Conservation (phyloP, 2,113 vertebrate species). For the Cyprinodon tularosa region DNA sequence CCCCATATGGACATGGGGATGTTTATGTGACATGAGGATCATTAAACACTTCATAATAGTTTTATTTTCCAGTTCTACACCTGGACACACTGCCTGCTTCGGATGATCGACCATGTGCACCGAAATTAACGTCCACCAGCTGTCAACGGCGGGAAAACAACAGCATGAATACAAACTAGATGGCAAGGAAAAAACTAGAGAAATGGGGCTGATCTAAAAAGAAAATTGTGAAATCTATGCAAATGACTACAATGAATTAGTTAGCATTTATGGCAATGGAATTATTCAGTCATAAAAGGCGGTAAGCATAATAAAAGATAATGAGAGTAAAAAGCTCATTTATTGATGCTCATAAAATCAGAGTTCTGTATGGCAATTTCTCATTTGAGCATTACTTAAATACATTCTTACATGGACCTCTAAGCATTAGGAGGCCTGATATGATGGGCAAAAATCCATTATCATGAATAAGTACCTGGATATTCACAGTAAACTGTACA, state of each 20-base stretch:
- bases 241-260: background rate
- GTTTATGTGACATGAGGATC: constrained; percentile 37
- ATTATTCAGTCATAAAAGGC: background rate
- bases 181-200: background rate
- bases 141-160: constrained; percentile 64
- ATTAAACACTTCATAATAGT: constrained; percentile 41
- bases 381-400: background rate
- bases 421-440: background rate
- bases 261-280: background rate
- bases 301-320: background rate
- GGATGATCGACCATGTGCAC: constrained; percentile 69
- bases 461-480: background rate
- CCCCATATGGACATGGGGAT: constrained; percentile 21
- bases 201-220: constrained; percentile 16
- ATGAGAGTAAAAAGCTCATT: background rate
- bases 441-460: background rate
- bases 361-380: too few species aligned
- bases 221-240: background rate
- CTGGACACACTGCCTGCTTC: constrained; percentile 59
- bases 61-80: constrained; percentile 46
- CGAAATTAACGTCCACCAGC: constrained; percentile 58
- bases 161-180: constrained; percentile 37
- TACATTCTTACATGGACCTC: background rate
- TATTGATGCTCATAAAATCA: too few species aligned
- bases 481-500: too few species aligned